Conservation (phyloP, 2,797 vertebrate species). For the Myiothlypis chrysogaster region DNA sequence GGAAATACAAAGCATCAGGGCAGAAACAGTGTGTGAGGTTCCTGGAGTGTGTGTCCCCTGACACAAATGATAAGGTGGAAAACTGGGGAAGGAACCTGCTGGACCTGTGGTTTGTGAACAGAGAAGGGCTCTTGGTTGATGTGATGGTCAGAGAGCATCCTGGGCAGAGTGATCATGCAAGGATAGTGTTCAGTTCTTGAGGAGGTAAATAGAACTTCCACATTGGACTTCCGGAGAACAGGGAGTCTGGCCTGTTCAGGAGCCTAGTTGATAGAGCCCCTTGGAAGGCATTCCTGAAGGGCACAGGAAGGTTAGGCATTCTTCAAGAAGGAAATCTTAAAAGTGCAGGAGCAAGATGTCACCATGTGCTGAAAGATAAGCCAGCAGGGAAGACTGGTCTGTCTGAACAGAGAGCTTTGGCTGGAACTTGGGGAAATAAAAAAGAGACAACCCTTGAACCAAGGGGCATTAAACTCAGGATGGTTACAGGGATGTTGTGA, state of each 20-base stretch:
- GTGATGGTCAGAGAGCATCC: neutral
- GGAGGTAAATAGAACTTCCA: neutral
- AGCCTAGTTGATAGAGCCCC: neutral
- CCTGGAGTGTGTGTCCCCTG: neutral
- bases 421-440: neutral
- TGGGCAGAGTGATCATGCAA: accelerated
- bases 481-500: neutral
- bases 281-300: neutral
- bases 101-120: neutral
- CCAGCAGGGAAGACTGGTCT: neutral
- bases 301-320: neutral
- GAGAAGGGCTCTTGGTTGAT: neutral
- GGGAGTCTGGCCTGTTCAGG: neutral
- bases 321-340: neutral
- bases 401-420: neutral
- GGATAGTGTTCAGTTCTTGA: neutral
- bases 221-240: neutral
- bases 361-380: neutral
- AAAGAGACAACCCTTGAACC: neutral
- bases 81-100: neutral
- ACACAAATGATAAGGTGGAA: neutral
- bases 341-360: neutral
- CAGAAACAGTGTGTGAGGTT: neutral
- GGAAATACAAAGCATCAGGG: neutral
- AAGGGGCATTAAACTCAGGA: neutral